Evolutionary conservation across 1,140 invertebrate genomes (phyloP), one percentile per base, ranked within the genome.

Genomic region (Lasaia peninsularis): DNA sequence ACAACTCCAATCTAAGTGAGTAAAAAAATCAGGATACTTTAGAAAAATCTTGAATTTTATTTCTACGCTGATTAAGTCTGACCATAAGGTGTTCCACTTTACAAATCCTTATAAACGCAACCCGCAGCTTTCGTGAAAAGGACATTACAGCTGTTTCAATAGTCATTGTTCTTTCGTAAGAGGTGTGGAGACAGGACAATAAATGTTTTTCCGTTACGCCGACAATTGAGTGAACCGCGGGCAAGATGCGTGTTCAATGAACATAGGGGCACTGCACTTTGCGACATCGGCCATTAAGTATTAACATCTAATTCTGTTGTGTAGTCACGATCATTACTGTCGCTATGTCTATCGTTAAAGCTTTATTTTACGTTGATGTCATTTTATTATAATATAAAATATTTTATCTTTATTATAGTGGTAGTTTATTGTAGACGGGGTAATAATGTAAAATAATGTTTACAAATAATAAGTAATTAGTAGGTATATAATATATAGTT

Each of bases 211-310:
- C 11, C 20, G 44, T 48, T 21, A 48, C 62, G 63, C 55, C 31
- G 63, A 76, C 73, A 82, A 76, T 83, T 82, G 80, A 68, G 65
- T 80, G 81, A 82, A 81, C 75, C 75, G 74, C 59, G 62, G 57
- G 50, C 58, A 65, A 60, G 55, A 59, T 49, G 62, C 60, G 63
- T 64, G 60, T 58, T 73, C 71, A 79, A 72, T 74, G 71, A 70
- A 62, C 57, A 84, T 77, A 83, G 76, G 83, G 80, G 80, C 79
- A 67, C 67, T 75, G 75, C 71, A 71, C 77, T 75, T 62, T 63
- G 49, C 55, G 40, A 65, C 60, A 66, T 63, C 56, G 52, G 57
- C 11, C 18, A 48, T 48, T 48, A 21, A 21, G 9, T 48, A 48
- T 48, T 53, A 53, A 32, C 32, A 53, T 24, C 24, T 34, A 34